A percentile compares a stretch with the other conserved stretches of the same genome.
Evolutionary conservation across 1,140 invertebrate species (phyloP).

Genomic region (Caenorhabditis latens): DNA sequence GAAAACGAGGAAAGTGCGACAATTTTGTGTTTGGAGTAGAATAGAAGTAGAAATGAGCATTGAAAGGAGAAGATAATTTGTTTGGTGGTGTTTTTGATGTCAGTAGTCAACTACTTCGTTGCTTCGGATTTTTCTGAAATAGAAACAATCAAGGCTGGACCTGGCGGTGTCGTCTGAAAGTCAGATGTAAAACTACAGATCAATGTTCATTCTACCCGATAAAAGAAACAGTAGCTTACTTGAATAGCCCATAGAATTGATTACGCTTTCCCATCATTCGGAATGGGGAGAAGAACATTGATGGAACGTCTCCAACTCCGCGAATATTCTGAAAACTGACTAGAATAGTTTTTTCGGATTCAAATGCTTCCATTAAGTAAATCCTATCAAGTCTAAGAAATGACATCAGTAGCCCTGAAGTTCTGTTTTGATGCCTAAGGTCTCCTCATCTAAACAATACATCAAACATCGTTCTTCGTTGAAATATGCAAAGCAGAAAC

Average conservation of each 20-base stretch:
- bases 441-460: background rate
- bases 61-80: no score
- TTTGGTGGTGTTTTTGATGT: background rate
- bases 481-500: background rate
- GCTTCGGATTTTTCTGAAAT: slow-evolving; percentile 48
- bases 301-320: slow-evolving; percentile 50
- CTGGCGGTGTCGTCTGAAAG: no score
- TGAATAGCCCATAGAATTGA: slow-evolving; percentile 58
- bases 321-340: slow-evolving; percentile 44
- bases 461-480: background rate
- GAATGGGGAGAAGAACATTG: slow-evolving; percentile 59
- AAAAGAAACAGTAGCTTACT: slow-evolving; percentile 16
- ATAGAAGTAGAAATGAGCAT: background rate
- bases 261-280: slow-evolving; percentile 57
- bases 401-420: background rate
- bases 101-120: slow-evolving; percentile 39
- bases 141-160: no score
- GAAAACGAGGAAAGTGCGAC: background rate
- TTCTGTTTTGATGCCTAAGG: background rate
- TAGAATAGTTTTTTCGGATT: no score
- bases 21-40: background rate
- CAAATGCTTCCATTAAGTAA: no score
- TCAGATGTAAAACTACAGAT: no score
- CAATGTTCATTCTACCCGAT: no score
- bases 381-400: background rate